Base-by-base conservation (phyloP, 2,888 invertebrate species). In the Oxytorus armatus region DNA sequence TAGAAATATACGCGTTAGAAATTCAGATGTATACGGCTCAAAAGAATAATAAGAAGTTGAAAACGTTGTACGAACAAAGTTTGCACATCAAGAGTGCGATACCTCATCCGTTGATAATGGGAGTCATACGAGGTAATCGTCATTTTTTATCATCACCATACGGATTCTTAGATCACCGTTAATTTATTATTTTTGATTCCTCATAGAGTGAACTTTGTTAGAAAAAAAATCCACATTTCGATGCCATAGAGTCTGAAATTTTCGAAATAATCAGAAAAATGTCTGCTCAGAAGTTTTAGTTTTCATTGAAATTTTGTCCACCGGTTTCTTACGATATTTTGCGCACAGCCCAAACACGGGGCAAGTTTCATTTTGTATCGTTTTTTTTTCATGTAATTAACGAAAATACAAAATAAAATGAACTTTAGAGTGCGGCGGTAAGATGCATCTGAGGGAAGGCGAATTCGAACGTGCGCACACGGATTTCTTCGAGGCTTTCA, bases 21-120 rank as follows among this genome's bases (percentile, higher is more conserved):
- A 99, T 99, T 88, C 99, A 99, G 93, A 99, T 99, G 99, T 99
- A 99, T 92, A 99, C 99, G 0, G 98, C 98, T 77, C 99, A 99
- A 93, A 99, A 99, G 92, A 99, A 99, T 92, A 99, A 99, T 92
- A 99, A 99, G 92, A 98, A 99, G 92, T 92, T 99, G 42, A 98
- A 98, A 93, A 96, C 97, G 0, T 93, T 99, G 11, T 99, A 99
- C 90, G 99, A 99, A 92, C 98, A 99, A 91, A 99, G 99, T 0
- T 93, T 99, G 83, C 98, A 99, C 92, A 99, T 99, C 86, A 99
- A 99, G 92, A 98, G 99, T 47, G 99, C 99, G 65, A 99, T 99
- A 91, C 99, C 99, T n/a, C 99, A 99, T 95, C 99, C 99, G 1
- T 94, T 99, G 33, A 99, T 99, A 86, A 99, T 99, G 99, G 99